Evolutionary conservation across 2,797 vertebrate genomes (phyloP), one percentile per base, ranked within the genome.

Genomic region (Typhlichthys eigenmanni): DNA sequence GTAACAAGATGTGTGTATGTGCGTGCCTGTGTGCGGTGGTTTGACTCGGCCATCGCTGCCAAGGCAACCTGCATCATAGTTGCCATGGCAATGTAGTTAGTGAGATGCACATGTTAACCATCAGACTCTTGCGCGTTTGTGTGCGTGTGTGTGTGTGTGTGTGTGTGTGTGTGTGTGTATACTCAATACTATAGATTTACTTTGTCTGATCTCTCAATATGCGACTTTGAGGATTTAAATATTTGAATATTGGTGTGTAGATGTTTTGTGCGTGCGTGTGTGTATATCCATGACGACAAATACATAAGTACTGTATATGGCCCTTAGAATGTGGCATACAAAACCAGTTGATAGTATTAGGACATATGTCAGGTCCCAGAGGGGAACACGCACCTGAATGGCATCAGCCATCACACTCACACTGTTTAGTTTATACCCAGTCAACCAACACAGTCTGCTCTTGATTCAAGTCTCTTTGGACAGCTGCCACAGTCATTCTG

Each of bases 31-130:
- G 74, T 60, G 69, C 55, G 62, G 43, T 38, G 75, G 60, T 48
- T 29, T 75, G 57, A 78, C 69, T 82, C 65, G 60, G 82, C 38
- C 11, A n/a, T 38, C 4, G 24, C 82, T 87, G 82, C 83, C 76
- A 88, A 65, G 69, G 83, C 86, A 87, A 89, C 85, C 78, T 79
- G 86, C 88, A 91, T 89, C 85, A 85, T 72, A 60, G 87, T 90
- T 82, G 77, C 89, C 85, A 89, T 89, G 66, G 86, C 54, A 76
- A 90, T 55, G 24, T 58, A 63, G 66, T 51, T 63, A 56, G 56
- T 66, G 19, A 69, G 54, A 43, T 43, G 38, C 43, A 16, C 58
- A 64, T 56, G 64, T 61, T 57, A 9, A 38, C 34, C 34, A 68
- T 74, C 56, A 66, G 67, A 57, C 62, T 34, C 7, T 7, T 60